phyloP scores from a whole-genome alignment of 2,888 invertebrate genomes.

The Heliconius sara region DNA sequence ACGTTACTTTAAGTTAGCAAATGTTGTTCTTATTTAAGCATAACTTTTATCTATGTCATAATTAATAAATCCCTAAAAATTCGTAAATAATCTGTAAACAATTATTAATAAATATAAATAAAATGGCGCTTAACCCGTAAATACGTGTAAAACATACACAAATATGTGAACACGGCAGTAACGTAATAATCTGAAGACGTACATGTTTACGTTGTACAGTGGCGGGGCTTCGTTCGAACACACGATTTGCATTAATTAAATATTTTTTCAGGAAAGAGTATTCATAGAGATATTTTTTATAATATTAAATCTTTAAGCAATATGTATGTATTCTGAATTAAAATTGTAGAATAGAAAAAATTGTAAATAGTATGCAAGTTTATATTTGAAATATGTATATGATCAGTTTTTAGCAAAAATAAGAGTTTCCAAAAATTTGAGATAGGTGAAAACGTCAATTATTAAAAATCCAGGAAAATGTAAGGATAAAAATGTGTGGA shows the following conservation, averaged over 20 bases:
- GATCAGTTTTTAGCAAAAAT: too few species aligned
- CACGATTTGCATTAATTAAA: slow-evolving; percentile 42
- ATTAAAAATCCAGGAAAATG: neutral
- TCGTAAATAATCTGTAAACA: neutral
- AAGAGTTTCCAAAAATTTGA: too few species aligned
- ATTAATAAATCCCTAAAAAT: neutral
- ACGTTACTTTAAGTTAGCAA: neutral
- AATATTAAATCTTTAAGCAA: too few species aligned
- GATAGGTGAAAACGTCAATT: too few species aligned
- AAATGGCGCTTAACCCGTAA: slow-evolving; percentile 10
- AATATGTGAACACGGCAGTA: slow-evolving; percentile 46
- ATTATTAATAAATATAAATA: neutral
- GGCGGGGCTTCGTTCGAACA: slow-evolving; percentile 48
- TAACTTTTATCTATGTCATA: neutral
- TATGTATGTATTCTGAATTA: too few species aligned
- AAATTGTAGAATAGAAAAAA: too few species aligned
- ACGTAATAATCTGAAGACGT: slow-evolving; percentile 50
- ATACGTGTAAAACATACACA: slow-evolving; percentile 33
- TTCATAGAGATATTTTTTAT: neutral
- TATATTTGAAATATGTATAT: too few species aligned
- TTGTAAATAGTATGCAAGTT: too few species aligned
- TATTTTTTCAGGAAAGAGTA: slow-evolving; percentile 20
- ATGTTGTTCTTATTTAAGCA: neutral
- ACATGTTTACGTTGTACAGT: slow-evolving; percentile 43
- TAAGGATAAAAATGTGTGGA: neutral